Base-by-base conservation (phyloP, 2,113 vertebrate species). In the Ciconia boyciana region DNA sequence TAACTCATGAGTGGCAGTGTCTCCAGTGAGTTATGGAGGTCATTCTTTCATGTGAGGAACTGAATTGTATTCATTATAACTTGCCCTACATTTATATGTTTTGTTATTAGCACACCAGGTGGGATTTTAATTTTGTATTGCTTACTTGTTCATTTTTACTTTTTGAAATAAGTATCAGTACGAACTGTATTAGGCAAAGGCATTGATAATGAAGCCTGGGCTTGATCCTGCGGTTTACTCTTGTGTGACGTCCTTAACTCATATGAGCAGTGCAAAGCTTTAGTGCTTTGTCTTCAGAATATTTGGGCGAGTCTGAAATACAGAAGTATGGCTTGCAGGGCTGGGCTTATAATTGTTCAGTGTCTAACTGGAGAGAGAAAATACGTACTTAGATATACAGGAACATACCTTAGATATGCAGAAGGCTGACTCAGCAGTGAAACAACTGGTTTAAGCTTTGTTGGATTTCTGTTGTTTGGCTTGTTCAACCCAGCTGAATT, bases 21-120 rank as follows among this genome's bases (percentile, higher is more conserved):
- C 97, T 98, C 96, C 86, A 97, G 90, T 98, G 98, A 98, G 83
- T 98, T 98, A 98, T 98, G 96, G 97, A 98, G 97, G 98, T 97
- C 97, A 97, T 97, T 98, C 97, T 97, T 96, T 96, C 96, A 92
- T 94, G 93, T 93, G 95, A 97, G 97, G 96, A 98, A 98, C 98
- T 97, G 97, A 97, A 97, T 97, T 95, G 95, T 96, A 96, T 98
- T 97, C 94, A 96, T 98, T 97, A 97, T 94, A 96, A 91, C 87
- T 96, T 89, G 93, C 89, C 95, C 95, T 95, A 84, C 78, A 81
- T 96, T 95, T 97, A 93, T 96, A 83, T 94, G 97, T 97, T 98
- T 97, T 96, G 94, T 97, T 97, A 98, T 98, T 98, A 97, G 95
- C 85, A 89, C 91, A 88, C 75, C 87, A 88, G 95, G 95, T 97